Evolutionary conservation across 2,113 vertebrate genomes (phyloP).

Genomic region (Protomyctophum bolini): DNA sequence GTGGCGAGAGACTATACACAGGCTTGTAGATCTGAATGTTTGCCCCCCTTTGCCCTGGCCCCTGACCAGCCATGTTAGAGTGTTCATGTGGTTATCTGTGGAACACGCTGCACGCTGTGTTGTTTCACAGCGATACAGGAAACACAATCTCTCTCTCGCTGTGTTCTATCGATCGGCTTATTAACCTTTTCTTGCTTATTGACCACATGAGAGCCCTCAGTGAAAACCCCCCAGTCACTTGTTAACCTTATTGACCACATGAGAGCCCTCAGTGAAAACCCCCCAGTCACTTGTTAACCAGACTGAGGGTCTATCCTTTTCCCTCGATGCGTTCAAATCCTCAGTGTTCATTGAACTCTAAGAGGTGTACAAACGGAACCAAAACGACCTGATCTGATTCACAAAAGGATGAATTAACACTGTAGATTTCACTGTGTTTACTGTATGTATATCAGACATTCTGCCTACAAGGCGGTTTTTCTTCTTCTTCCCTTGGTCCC

Average conservation of each 20-base stretch:
- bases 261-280: slow-evolving; percentile 29
- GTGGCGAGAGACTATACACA: too few species aligned
- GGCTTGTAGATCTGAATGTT: too few species aligned
- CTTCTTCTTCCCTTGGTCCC: too few species aligned
- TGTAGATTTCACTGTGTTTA: too few species aligned
- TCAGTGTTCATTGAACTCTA: too few species aligned
- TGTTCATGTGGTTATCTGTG: slow-evolving; percentile 15
- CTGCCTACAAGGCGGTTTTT: too few species aligned
- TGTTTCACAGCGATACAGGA: slow-evolving; percentile 38
- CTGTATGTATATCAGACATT: too few species aligned
- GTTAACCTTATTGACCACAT: slow-evolving; percentile 58
- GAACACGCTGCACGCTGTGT: slow-evolving; percentile 7
- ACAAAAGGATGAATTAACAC: too few species aligned
- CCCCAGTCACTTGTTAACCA: slow-evolving; percentile 52
- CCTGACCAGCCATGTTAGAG: too few species aligned
- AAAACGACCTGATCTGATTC: too few species aligned
- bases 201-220: slow-evolving; percentile 28
- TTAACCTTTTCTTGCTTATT: slow-evolving; percentile 65
- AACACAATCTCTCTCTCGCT: slow-evolving; percentile 29
- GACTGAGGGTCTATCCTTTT: slow-evolving; percentile 28
- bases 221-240: slow-evolving; percentile 49
- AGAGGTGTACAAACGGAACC: too few species aligned
- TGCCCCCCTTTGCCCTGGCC: too few species aligned
- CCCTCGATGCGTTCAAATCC: background rate
- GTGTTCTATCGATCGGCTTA: slow-evolving; percentile 56